phyloP scores from a whole-genome alignment of 2,113 vertebrate species.

The Murina feae region DNA sequence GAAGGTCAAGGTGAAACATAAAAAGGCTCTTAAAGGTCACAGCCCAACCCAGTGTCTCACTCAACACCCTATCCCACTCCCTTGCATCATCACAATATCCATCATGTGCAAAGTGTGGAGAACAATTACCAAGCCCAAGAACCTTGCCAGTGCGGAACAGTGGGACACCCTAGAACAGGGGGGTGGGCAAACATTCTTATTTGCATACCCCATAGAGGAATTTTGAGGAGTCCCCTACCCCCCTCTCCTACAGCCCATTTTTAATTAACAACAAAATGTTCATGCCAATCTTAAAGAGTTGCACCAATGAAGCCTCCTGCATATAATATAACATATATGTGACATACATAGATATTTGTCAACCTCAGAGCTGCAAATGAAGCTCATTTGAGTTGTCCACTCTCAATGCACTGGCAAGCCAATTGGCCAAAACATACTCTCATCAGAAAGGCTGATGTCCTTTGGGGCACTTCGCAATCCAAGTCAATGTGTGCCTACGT shows the following conservation, averaged over 20 bases:
- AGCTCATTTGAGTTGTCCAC: neutral
- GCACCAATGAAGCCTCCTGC: neutral
- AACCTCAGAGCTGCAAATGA: neutral
- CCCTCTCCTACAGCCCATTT: neutral
- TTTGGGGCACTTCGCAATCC: neutral
- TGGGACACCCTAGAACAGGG: fast-evolving
- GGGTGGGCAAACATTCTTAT: too few species aligned
- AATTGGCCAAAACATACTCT: neutral
- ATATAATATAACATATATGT: fast-evolving
- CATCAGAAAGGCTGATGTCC: neutral
- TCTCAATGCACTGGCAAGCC: neutral
- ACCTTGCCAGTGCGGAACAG: neutral
- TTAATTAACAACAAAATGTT: neutral
- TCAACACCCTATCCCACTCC: fast-evolving
- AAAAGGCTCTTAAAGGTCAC: neutral
- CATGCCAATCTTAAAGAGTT: neutral
- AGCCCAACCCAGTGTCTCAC: fast-evolving
- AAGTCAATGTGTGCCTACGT: fast-evolving
- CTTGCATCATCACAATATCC: neutral
- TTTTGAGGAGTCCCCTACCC: neutral
- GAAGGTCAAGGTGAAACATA: neutral
- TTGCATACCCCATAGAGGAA: neutral
- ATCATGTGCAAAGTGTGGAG: fast-evolving
- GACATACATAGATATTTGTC: fast-evolving
- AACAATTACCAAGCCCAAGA: neutral